A percentile compares a stretch with the other conserved stretches of the same genome.
These are phyloP conservation scores for Bombus waltoni DNA, from an alignment of 1,140 invertebrate genomes.

Conservation along the genomic window DNA sequence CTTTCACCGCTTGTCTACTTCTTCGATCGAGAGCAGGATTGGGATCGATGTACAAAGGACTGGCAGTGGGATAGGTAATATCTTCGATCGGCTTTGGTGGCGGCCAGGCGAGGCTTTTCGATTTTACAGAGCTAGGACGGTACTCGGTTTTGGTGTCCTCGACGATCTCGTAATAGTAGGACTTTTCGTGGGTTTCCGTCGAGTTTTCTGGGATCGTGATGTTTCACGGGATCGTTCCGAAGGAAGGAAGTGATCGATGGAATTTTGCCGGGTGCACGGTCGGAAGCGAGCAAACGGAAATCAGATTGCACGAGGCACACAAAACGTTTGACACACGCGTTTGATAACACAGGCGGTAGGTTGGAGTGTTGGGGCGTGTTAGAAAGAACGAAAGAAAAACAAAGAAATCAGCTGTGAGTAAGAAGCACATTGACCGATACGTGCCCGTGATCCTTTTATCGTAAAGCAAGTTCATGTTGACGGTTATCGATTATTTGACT, in stretches of 20 bases:
- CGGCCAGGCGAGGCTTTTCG: constrained; percentile 76
- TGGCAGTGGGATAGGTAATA: constrained; percentile 80
- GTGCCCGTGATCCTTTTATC: constrained; percentile 61
- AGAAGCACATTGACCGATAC: constrained; percentile 74
- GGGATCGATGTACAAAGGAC: constrained; percentile 80
- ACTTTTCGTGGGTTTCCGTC: constrained; percentile 56
- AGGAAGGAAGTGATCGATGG: not conserved
- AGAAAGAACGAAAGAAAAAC: constrained; percentile 77
- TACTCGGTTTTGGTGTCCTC: constrained; percentile 55
- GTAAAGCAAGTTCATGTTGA: not conserved
- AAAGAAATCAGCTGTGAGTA: constrained; percentile 78
- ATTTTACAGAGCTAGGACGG: constrained; percentile 65
- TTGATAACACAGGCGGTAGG: constrained; percentile 22
- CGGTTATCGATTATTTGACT: too few relatives aligned
- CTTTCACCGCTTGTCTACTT: constrained; percentile 63
- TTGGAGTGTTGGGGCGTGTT: constrained; percentile 69
- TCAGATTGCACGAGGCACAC: constrained; percentile 35
- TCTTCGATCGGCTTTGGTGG: constrained; percentile 78
- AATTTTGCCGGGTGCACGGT: not conserved
- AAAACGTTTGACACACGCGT: constrained; percentile 32
- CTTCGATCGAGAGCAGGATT: constrained; percentile 73
- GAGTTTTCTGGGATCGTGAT: constrained; percentile 48
- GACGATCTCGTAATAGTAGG: constrained; percentile 68
- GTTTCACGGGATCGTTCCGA: not conserved
- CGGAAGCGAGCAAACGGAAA: not conserved